These are phyloP conservation scores for Grammomys surdaster DNA, from an alignment of 2,113 vertebrate species.

Conservation along the genomic window DNA sequence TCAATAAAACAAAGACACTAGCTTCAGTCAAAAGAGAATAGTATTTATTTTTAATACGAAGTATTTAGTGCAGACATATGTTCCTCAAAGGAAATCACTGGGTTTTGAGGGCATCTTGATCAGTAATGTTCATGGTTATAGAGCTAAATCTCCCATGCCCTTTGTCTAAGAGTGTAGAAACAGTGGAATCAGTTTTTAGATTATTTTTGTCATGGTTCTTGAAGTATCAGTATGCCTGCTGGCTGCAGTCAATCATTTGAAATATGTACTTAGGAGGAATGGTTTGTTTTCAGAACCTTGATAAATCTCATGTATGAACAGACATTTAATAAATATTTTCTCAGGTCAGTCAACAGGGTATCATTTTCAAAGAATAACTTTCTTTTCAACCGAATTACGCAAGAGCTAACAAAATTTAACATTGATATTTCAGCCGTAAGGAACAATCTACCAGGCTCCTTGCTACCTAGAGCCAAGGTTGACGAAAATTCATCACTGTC, in stretches of 20 bases:
- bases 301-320: slow-evolving; percentile 31
- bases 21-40: background rate
- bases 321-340: slow-evolving; percentile 42
- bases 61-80: background rate
- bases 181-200: background rate
- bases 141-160: background rate
- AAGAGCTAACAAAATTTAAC: slow-evolving; percentile 50
- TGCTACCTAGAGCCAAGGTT: background rate
- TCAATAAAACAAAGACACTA: background rate
- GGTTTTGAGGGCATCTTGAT: background rate
- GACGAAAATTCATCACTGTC: slow-evolving; percentile 7
- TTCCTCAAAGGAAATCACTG: background rate
- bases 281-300: slow-evolving; percentile 21
- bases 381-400: slow-evolving; percentile 57
- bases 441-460: background rate
- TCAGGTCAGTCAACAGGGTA: slow-evolving; percentile 12
- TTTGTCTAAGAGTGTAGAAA: slow-evolving; percentile 24
- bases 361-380: slow-evolving; percentile 54
- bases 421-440: slow-evolving; percentile 36
- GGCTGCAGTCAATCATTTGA: slow-evolving; percentile 26
- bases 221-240: background rate
- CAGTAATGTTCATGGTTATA: background rate
- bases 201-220: slow-evolving; percentile 19
- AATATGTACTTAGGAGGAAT: slow-evolving; percentile 30
- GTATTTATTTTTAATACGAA: slow-evolving; percentile 22